Base-by-base conservation (phyloP, 2,113 vertebrate genomes). In the Cyanistes caeruleus region DNA sequence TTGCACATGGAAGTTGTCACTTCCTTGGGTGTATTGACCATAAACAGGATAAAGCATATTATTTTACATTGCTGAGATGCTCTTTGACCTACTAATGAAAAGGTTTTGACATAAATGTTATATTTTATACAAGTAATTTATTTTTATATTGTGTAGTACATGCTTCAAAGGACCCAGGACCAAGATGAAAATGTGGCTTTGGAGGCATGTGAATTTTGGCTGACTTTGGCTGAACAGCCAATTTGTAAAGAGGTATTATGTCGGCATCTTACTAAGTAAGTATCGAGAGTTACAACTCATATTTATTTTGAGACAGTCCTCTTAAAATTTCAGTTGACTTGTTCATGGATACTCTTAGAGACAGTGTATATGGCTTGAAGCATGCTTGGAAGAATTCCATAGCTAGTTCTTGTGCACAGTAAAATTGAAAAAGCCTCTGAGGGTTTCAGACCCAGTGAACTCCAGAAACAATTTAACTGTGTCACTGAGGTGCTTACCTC, bases 141-240 rank as follows among this genome's bases (percentile, higher is more conserved):
- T 87, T 92, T 87, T 53, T 87, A 18, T 91, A 7, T 96, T 62
- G 84, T 73, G 27, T 89, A 99, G 99, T 99, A 99, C 96, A 99
- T 99, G 99, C 98, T 99, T 10, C 99, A 98, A 80, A 98, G 99
- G 90, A 99, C 99, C 33, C 99, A 99, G 97, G 99, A 99, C 98
- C 99, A 99, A 90, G 99, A 99, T 93, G 99, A 99, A 98, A 99
- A 99, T 55, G 99, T 99, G 17, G 98, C 99, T 90, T 97, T 99
- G 98, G 99, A 99, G 95, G 99, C 99, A n/a, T 99, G 99, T 49
- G 99, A 99, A 96, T 99, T 99, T 97, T 99, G 99, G 99, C 97
- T 99, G 11, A 99, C 99, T 33, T 97, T 99, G 91, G 99, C 99
- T 31, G 99, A 99, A 92, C 99, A 99, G 84, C 99, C 99, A 0